A percentile compares a stretch with the other conserved stretches of the same genome.
phyloP scores from a whole-genome alignment of 2,888 invertebrate species.

The Thalpophila matura region DNA sequence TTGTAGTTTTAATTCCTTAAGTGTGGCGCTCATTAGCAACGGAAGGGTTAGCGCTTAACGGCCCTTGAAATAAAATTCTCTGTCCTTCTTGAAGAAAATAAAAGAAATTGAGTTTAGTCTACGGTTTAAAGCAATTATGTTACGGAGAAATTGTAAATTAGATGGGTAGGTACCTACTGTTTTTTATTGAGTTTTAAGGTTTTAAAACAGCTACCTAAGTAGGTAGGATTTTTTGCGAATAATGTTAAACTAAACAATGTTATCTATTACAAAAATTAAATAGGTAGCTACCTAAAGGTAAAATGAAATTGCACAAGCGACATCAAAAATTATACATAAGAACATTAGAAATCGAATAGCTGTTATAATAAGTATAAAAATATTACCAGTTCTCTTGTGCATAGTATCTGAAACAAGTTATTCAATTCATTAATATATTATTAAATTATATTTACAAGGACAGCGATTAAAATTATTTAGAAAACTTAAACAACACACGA shows the following conservation, averaged over 20 bases:
- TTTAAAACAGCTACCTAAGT: background rate
- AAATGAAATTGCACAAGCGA: constrained; percentile 8
- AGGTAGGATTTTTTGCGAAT: too few relatives aligned
- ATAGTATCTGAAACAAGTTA: constrained; percentile 90
- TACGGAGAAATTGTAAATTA: constrained; percentile 15
- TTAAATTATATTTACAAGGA: constrained; percentile 22
- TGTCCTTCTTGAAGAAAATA: constrained; percentile 70
- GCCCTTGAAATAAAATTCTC: constrained; percentile 80
- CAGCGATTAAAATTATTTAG: background rate
- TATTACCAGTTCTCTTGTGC: constrained; percentile 87
- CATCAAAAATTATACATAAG: background rate
- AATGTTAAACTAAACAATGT: too few relatives aligned
- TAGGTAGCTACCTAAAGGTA: background rate
- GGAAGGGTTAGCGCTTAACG: constrained; percentile 84
- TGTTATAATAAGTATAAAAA: constrained; percentile 26
- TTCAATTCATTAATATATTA: constrained; percentile 74
- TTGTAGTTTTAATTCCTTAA: constrained; percentile 83
- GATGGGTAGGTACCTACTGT: background rate
- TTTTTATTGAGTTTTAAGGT: constrained; percentile 16
- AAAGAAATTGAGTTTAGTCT: constrained; percentile 71
- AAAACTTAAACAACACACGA: background rate
- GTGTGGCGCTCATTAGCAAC: constrained; percentile 79
- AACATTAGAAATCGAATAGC: background rate
- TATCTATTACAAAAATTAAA: too few relatives aligned
- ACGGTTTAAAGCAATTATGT: constrained; percentile 45